Evolutionary conservation across 1,140 invertebrate species (phyloP), one percentile per base, ranked within the genome.

Genomic region (Calycopis cecrops): DNA sequence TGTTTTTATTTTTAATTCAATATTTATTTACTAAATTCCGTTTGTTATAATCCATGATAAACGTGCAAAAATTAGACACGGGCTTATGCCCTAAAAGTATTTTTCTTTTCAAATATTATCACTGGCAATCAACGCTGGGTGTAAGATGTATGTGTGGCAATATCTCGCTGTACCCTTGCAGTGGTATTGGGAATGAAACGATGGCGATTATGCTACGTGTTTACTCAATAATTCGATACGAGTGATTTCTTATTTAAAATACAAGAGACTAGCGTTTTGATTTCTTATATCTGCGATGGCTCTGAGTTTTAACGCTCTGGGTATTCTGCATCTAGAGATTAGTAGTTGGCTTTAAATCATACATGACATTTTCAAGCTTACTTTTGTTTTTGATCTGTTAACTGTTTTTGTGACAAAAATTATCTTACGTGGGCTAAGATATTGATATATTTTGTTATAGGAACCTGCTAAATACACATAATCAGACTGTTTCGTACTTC

Each of bases 171-270:
- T 67, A 64, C 72, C 74, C 71, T 71, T 71, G 66, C 74, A 71
- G 60, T 68, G 57, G 71, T 68, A 67, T 73, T 79, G 65, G 66
- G 65, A 69, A 74, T 73, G 71, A 73, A 79, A 71, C 71, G 77
- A 79, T 81, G 70, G 67, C 76, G 76, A 81, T 80, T 85, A 80
- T 71, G 62, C 51, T 71, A 70, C 72, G 78, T 85, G 79, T 85
- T 85, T 85, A 83, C 79, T 79, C 79, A 85, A 85, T 85, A 85
- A 85, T 85, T 85, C 79, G 82, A 83, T 85, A 79, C 76, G 72
- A 62, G 62, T 42, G 55, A 53, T 56, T 55, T 62, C 18, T 52
- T 60, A 42, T 48, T 11, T 34, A 67, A 72, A 60, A 7, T 11
- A 73, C 35, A 47, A 59, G 67, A 50, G 60, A 4, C 28, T 10